Base-by-base conservation (phyloP, 2,888 invertebrate genomes). In the Gasteruption jaculator region DNA sequence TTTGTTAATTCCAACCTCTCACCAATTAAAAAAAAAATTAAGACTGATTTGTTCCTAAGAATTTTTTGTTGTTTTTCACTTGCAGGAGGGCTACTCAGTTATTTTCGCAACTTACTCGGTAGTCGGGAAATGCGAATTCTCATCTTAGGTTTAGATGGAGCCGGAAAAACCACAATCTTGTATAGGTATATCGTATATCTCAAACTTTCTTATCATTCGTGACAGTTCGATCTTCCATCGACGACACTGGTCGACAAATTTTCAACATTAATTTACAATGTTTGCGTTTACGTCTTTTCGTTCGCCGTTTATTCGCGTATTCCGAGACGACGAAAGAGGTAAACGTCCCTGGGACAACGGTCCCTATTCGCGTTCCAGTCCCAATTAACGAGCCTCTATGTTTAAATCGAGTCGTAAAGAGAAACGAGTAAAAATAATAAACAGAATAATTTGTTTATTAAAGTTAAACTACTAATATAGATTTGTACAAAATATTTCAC, bases 151-250 rank as follows among this genome's bases (percentile, higher is more conserved):
- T 76, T 99, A 56, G 99, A 99, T 73, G 97, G 96, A 47, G 97
- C 97, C 68, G 99, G 99, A 53, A 99, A 99, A 78, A 99, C 99
- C 1, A 99, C 99, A 48, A 99, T 99, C 73, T 75, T 99, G 50
- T 97, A 99, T 74, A 86, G 90, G 74, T 72, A 45, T 51, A 45
- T 40, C 51, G 24, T 25, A 36, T 40, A 43, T 42, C 43, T n/a
- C n/a, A n/a, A 44, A 46, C 47, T 46, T 26, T 26, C 25, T 38
- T 30, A 34, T 29, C 20, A 30, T 12, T 20, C 8, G 38, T 52
- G 45, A 50, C 46, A 48, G 52, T 44, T 51, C 39, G 26, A 11
- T 3, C 31, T 40, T 32, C 14, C 19, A 4, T 15, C n/a, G n/a
- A n/a, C n/a, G n/a, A n/a, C n/a, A n/a, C n/a, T n/a, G n/a, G n/a